phyloP scores from a whole-genome alignment of 2,888 invertebrate species.

The Invenusta paracnida region DNA sequence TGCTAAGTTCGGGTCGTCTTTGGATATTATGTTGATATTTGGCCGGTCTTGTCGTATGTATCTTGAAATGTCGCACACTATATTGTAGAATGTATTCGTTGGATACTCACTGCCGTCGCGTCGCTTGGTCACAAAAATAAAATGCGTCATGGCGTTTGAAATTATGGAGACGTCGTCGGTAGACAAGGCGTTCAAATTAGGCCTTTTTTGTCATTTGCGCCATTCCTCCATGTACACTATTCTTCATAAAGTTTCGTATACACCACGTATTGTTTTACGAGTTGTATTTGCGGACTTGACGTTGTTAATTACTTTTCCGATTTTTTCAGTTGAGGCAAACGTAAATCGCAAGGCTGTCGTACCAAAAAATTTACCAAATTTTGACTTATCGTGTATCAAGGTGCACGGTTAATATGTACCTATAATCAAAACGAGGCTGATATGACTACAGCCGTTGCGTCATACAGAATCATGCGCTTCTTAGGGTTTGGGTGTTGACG shows the following conservation, averaged over 20 bases:
- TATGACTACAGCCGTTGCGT: background rate
- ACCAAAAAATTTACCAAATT: constrained; percentile 1
- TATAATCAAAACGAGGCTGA: background rate
- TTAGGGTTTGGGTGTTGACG: background rate
- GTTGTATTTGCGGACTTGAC: constrained; percentile 15
- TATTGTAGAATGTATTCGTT: constrained; percentile 28
- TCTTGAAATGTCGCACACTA: constrained; percentile 22
- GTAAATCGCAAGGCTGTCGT: constrained; percentile 14
- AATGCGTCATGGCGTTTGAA: constrained; percentile 20
- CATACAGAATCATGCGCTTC: background rate
- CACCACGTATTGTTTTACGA: too few relatives aligned
- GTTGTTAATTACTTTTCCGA: background rate
- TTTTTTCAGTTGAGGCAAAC: constrained; percentile 6
- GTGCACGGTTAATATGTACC: background rate
- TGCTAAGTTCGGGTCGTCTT: constrained; percentile 11
- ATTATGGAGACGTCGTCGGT: background rate
- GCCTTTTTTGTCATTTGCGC: constrained; percentile 16
- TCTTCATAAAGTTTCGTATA: constrained; percentile 26
- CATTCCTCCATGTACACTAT: constrained; percentile 29
- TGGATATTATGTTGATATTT: constrained; percentile 31
- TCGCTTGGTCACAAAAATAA: constrained; percentile 21
- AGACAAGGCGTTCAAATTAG: background rate
- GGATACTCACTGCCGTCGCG: constrained; percentile 27
- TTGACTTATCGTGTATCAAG: constrained; percentile 17
- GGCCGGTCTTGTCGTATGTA: background rate